Evolutionary conservation across 2,888 invertebrate species (phyloP).

Genomic region (Megalurothrips usitatus): DNA sequence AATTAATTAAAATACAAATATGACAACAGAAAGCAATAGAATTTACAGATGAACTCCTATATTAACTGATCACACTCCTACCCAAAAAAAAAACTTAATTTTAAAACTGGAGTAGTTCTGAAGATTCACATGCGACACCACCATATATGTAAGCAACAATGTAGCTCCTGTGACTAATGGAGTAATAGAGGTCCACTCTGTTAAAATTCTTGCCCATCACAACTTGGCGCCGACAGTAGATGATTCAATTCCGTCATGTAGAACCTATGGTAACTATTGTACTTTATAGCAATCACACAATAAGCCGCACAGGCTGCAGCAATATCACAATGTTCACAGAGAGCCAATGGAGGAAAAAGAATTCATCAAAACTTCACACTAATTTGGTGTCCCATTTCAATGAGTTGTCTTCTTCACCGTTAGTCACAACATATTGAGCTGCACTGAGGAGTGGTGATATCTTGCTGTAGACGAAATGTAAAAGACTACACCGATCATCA

Average conservation of each 20-base stretch:
- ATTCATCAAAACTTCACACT: background rate
- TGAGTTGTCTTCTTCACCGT: background rate
- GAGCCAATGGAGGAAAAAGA: slow-evolving; percentile 6
- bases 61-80: slow-evolving; percentile 25
- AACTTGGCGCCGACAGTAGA: slow-evolving; percentile 1
- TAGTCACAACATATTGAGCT: slow-evolving; percentile 15
- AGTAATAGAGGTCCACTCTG: background rate
- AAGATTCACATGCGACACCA: slow-evolving; percentile 1
- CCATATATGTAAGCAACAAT: background rate
- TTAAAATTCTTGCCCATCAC: background rate
- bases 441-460: slow-evolving; percentile 16
- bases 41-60: slow-evolving; percentile 17
- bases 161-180: background rate
- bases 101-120: background rate
- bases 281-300: slow-evolving; percentile 25
- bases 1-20: slow-evolving; percentile 18
- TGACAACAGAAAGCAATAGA: slow-evolving; percentile 24
- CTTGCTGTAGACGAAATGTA: background rate
- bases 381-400: background rate
- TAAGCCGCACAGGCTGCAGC: slow-evolving; percentile 13
- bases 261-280: slow-evolving; percentile 26
- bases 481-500: background rate
- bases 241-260: slow-evolving; percentile 11
- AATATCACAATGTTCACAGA: slow-evolving; percentile 20
- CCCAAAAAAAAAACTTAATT: background rate